A percentile compares a stretch with the other conserved stretches of the same genome.
phyloP scores from a whole-genome alignment of 2,113 vertebrate genomes.

The Rhea pennata region DNA sequence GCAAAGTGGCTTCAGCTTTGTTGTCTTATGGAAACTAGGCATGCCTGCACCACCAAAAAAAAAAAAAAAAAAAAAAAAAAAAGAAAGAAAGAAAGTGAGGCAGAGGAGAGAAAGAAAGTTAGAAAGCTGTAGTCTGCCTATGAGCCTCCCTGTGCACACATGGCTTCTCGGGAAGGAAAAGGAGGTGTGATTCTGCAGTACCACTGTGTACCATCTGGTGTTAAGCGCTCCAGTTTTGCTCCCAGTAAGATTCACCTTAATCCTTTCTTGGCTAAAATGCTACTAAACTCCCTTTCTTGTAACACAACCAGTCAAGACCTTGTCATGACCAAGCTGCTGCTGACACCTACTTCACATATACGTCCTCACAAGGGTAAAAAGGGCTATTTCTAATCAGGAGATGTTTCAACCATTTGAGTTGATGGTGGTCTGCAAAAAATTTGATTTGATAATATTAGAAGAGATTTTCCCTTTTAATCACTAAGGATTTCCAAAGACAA shows the following conservation, averaged over 20 bases:
- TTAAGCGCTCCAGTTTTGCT: background rate
- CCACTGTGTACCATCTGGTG: rapidly evolving
- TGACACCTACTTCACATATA: background rate
- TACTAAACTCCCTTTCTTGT: background rate
- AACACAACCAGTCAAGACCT: background rate
- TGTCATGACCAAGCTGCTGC: background rate
- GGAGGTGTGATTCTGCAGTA: background rate
- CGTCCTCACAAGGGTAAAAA: background rate
- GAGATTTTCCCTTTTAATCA: background rate
- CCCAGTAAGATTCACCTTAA: background rate
- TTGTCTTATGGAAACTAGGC: background rate
- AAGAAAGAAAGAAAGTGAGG: background rate
- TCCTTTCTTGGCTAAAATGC: background rate
- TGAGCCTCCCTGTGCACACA: rapidly evolving
- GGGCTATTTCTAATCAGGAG: background rate
- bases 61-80: background rate
- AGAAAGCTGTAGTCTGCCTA: background rate
- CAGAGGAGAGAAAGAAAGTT: background rate
- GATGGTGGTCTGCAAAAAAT: background rate
- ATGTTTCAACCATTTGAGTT: background rate
- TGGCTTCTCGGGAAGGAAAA: background rate
- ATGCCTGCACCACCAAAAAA: background rate
- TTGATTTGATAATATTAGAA: background rate
- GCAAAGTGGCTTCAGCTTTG: background rate
- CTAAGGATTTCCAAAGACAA: background rate